Evolutionary conservation across 2,113 vertebrate species (phyloP).

Genomic region (Corapipo altera): DNA sequence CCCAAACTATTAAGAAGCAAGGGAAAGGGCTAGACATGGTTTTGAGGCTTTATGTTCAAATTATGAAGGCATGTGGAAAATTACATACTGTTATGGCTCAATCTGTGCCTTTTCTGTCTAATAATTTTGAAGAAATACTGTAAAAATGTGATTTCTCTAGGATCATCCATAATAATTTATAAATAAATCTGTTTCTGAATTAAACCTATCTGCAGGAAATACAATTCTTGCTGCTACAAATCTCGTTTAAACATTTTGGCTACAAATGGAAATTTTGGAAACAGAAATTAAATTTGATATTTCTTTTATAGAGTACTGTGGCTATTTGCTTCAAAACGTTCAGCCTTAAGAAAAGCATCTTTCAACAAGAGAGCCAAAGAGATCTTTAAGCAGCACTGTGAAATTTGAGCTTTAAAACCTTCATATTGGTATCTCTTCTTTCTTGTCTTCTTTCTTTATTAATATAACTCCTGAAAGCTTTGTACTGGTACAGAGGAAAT

Average conservation of each 20-base stretch:
- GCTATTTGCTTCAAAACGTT: neutral
- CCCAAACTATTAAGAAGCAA: neutral
- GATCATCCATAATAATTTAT: neutral
- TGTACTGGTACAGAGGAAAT: neutral
- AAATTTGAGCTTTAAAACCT: neutral
- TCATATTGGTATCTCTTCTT: neutral
- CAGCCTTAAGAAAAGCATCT: neutral
- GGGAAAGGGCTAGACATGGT: neutral
- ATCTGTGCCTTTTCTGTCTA: neutral
- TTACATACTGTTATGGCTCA: neutral
- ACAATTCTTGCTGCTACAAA: neutral
- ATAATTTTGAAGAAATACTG: neutral
- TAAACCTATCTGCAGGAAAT: neutral
- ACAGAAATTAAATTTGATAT: neutral
- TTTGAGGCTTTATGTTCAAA: neutral
- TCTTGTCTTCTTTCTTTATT: neutral
- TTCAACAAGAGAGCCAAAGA: neutral
- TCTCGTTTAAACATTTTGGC: neutral
- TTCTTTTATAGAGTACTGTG: neutral
- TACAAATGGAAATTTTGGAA: neutral
- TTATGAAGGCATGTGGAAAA: neutral
- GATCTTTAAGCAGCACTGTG: neutral
- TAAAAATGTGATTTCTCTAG: neutral
- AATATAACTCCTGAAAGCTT: neutral
- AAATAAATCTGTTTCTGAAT: neutral